Percentiles rank a stretch among this genome's conserved stretches.
phyloP scores from a whole-genome alignment of 1,140 invertebrate genomes.

The Tenebrio molitor region DNA sequence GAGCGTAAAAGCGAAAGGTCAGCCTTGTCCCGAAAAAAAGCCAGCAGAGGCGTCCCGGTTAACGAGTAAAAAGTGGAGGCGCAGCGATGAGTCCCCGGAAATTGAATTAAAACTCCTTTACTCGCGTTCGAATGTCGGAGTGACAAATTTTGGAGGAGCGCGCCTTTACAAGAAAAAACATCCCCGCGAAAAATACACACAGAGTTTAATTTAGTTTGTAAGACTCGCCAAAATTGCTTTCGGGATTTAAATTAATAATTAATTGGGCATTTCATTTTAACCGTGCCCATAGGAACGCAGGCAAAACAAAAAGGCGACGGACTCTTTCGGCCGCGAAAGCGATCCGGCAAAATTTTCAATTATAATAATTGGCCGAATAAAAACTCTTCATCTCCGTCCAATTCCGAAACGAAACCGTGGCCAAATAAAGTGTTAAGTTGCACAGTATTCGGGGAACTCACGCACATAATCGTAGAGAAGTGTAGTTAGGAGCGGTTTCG shows the following conservation, averaged over 20 bases:
- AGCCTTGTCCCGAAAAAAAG: not conserved
- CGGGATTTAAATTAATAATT: conserved; percentile 31
- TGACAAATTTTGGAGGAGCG: not conserved
- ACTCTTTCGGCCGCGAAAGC: no score
- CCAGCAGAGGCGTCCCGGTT: not conserved
- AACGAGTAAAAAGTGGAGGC: conserved; percentile 1
- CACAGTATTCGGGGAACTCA: conserved; percentile 23
- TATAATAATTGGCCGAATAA: conserved; percentile 18
- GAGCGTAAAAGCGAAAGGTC: not conserved
- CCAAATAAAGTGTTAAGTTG: conserved; percentile 40
- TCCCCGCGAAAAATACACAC: conserved; percentile 11
- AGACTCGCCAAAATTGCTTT: conserved; percentile 26
- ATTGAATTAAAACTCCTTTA: conserved; percentile 4
- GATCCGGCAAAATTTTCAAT: conserved; percentile 5
- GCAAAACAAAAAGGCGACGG: conserved; percentile 14
- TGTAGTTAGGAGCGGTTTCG: conserved; percentile 27
- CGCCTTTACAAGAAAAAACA: not conserved
- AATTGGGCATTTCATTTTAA: conserved; percentile 22
- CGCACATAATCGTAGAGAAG: conserved; percentile 36
- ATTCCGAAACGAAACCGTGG: not conserved
- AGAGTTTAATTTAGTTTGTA: conserved; percentile 31
- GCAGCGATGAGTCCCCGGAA: not conserved
- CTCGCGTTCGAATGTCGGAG: not conserved
- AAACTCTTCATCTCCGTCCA: conserved; percentile 6
- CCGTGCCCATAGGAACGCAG: conserved; percentile 11